Evolutionary conservation across 1,140 invertebrate genomes (phyloP).

Genomic region (Diabrotica undecimpunctata): DNA sequence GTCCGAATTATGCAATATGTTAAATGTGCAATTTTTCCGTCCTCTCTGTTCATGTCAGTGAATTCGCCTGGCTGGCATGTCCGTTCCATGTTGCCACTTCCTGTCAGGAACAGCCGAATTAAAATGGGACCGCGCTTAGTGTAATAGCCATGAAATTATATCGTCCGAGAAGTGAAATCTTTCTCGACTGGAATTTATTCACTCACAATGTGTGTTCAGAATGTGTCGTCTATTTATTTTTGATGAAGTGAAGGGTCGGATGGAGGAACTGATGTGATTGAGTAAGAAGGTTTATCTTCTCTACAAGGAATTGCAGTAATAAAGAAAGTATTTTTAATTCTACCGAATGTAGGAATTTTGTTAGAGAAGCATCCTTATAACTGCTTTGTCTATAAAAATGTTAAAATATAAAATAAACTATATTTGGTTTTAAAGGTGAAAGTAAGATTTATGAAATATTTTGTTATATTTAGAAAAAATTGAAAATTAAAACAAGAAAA

Average conservation of each 20-base stretch:
- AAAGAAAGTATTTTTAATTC: not conserved
- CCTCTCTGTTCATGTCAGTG: conserved; percentile 17
- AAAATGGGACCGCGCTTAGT: conserved; percentile 19
- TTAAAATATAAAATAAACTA: too few species aligned
- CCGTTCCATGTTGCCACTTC: conserved; percentile 20
- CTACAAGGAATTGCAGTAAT: not conserved
- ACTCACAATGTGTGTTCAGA: conserved; percentile 10
- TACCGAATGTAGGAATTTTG: too few species aligned
- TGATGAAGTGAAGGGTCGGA: not conserved
- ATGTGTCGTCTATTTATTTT: conserved; percentile 1
- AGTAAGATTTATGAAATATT: too few species aligned
- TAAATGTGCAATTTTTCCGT: conserved; percentile 18
- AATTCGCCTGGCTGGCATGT: conserved; percentile 12
- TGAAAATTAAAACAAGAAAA: too few species aligned
- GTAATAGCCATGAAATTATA: conserved; percentile 21
- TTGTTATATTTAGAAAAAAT: too few species aligned
- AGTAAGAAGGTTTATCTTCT: not conserved
- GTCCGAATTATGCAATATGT: conserved; percentile 21
- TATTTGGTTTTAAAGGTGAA: too few species aligned
- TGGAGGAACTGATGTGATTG: not conserved
- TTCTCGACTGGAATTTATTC: conserved; percentile 17
- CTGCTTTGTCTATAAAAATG: too few species aligned
- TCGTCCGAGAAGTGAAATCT: conserved; percentile 16
- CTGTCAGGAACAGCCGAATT: conserved; percentile 17
- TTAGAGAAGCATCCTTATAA: too few species aligned